Conservation (phyloP, 2,797 vertebrate species). For the Allobates femoralis region DNA sequence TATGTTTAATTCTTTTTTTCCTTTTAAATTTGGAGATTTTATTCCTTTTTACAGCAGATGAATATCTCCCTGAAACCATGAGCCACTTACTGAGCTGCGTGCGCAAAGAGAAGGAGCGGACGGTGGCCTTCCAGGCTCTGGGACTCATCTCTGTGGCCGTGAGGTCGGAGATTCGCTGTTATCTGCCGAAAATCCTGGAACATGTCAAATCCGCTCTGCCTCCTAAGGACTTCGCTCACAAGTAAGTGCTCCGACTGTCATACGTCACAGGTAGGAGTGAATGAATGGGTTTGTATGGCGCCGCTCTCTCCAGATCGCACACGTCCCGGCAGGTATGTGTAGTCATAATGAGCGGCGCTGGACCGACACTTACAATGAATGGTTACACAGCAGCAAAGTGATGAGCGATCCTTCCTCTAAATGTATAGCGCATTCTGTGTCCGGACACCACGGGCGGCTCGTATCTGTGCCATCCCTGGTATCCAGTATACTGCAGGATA, state of each 20-base stretch:
- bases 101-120: conserved; percentile 96
- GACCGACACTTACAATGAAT: no score
- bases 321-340: no score
- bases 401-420: no score
- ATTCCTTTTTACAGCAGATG: conserved; percentile 78
- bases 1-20: background rate
- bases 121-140: conserved; percentile 93
- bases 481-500: no score
- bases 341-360: no score
- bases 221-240: conserved; percentile 97
- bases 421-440: no score
- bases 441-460: no score
- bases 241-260: conserved; percentile 78
- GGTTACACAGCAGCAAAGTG: no score
- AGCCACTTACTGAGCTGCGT: conserved; percentile 91
- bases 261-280: no score
- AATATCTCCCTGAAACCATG: conserved; percentile 97
- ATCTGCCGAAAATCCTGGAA: conserved; percentile 92
- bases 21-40: background rate
- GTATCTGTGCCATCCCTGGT: no score
- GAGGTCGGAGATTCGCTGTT: conserved; percentile 91
- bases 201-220: conserved; percentile 96
- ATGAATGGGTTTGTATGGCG: no score
- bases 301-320: no score
- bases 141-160: conserved; percentile 95